Percentiles rank a stretch among this genome's conserved stretches.
phyloP scores from a whole-genome alignment of 2,888 invertebrate species.

The Drosophila neoperkinsi region DNA sequence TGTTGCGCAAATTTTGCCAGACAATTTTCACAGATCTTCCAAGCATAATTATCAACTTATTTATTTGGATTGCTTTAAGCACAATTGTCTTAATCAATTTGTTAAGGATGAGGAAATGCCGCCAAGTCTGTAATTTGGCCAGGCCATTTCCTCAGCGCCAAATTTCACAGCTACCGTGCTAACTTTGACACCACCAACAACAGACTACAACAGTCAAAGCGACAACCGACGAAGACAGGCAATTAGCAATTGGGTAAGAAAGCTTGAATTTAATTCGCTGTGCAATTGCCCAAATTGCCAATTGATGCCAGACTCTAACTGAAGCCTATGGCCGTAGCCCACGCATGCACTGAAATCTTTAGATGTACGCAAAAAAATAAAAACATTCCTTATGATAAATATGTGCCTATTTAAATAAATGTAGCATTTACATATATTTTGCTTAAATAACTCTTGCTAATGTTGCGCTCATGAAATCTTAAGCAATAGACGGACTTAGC shows the following conservation, averaged over 20 bases:
- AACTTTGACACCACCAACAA: slow-evolving; percentile 75
- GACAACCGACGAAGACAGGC: slow-evolving; percentile 51
- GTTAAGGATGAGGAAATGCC: slow-evolving; percentile 76
- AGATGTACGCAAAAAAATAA: neutral
- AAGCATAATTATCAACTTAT: slow-evolving; percentile 74
- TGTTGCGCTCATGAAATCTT: neutral
- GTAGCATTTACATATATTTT: neutral
- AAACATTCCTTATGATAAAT: neutral
- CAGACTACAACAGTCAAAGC: slow-evolving; percentile 23
- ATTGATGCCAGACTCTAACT: slow-evolving; percentile 38
- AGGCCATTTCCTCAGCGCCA: slow-evolving; percentile 68
- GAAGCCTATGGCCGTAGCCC: slow-evolving; percentile 41
- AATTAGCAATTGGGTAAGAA: slow-evolving; percentile 63
- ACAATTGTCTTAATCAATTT: slow-evolving; percentile 78
- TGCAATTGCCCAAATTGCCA: slow-evolving; percentile 71
- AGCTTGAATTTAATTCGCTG: slow-evolving; percentile 51
- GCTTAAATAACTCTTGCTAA: neutral
- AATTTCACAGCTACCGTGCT: slow-evolving; percentile 78
- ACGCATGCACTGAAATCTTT: slow-evolving; percentile 68
- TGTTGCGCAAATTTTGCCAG: slow-evolving; percentile 63
- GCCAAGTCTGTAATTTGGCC: slow-evolving; percentile 55
- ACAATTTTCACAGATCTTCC: slow-evolving; percentile 50
- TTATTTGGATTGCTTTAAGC: slow-evolving; percentile 64
- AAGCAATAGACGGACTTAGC: neutral
- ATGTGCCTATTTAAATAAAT: neutral